These are phyloP conservation scores for Suillia variegata DNA, from an alignment of 2,888 invertebrate species.

Conservation along the genomic window DNA sequence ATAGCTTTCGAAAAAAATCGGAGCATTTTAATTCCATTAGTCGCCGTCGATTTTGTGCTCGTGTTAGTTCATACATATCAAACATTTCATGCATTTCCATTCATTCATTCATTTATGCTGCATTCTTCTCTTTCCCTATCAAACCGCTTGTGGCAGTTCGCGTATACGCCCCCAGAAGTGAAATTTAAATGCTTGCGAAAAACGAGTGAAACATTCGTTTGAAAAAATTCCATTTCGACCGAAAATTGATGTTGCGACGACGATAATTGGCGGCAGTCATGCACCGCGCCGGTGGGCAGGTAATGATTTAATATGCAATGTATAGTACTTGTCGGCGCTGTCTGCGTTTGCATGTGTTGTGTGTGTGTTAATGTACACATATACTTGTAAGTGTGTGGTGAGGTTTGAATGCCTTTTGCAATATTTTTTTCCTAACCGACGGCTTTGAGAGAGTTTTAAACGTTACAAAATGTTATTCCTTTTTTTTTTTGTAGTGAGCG, in stretches of 20 bases:
- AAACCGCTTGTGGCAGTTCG: slow-evolving; percentile 3
- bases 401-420: slow-evolving; percentile 30
- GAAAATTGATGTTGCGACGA: slow-evolving; percentile 6
- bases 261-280: slow-evolving; percentile 47
- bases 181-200: slow-evolving; percentile 38
- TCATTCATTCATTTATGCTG: neutral
- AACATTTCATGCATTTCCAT: no score
- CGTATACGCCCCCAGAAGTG: slow-evolving; percentile 32
- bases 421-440: no score
- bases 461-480: neutral
- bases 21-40: slow-evolving; percentile 37
- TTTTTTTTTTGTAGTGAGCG: neutral
- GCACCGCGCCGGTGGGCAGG: slow-evolving; percentile 44
- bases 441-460: slow-evolving; percentile 19
- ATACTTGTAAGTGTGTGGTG: no score
- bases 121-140: no score
- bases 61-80: no score
- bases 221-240: slow-evolving; percentile 28
- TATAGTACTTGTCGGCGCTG: no score
- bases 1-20: slow-evolving; percentile 18
- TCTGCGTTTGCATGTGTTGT: neutral
- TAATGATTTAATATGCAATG: slow-evolving; percentile 32
- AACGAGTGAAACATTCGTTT: slow-evolving; percentile 37
- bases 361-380: neutral
- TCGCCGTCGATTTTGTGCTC: slow-evolving; percentile 12